Evolutionary conservation across 2,888 invertebrate species (phyloP).

Genomic region (Epinotia ramella): DNA sequence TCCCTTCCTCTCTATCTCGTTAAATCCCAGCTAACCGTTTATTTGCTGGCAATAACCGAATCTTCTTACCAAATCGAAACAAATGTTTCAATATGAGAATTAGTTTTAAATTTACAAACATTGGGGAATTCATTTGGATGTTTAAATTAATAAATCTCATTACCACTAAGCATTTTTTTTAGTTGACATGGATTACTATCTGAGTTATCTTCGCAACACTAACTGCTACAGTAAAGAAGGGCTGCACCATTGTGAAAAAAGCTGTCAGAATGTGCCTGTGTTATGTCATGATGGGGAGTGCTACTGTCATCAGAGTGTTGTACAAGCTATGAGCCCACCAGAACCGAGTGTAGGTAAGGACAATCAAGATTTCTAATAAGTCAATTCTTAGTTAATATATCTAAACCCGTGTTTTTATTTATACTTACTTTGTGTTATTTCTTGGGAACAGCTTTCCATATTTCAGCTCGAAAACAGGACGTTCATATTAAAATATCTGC

Average conservation of each 20-base stretch:
- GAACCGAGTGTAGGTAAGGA: not conserved
- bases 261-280: not conserved
- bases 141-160: not conserved
- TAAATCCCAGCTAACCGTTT: too few species aligned
- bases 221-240: slow-evolving; percentile 15
- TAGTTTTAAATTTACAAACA: too few species aligned
- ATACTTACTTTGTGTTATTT: not conserved
- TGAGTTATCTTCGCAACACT: slow-evolving; percentile 4
- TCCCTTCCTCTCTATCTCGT: too few species aligned
- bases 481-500: slow-evolving; percentile 8
- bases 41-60: too few species aligned
- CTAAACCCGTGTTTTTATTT: not conserved
- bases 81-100: too few species aligned
- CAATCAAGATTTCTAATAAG: not conserved
- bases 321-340: not conserved
- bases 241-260: not conserved
- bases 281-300: slow-evolving; percentile 18
- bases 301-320: slow-evolving; percentile 24
- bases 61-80: too few species aligned
- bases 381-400: not conserved
- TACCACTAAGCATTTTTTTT: not conserved
- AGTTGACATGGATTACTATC: slow-evolving; percentile 31
- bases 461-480: not conserved
- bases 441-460: slow-evolving; percentile 7
- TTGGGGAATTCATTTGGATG: not conserved